Conservation (phyloP, 2,797 vertebrate species). For the Micropoecilia bifurca region DNA sequence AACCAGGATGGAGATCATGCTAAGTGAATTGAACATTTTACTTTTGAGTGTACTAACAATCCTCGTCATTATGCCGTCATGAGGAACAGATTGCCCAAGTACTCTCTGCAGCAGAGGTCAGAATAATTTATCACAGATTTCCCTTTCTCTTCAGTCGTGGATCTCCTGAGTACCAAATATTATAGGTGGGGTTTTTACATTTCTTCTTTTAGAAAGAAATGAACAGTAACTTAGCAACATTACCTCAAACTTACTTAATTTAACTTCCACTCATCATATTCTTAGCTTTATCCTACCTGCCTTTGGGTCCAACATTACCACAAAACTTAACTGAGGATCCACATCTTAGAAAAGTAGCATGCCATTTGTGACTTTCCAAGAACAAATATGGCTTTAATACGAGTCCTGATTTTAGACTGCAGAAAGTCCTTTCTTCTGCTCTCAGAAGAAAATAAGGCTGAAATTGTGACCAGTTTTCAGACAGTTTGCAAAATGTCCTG, state of each 20-base stretch:
- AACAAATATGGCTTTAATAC: constrained; percentile 6
- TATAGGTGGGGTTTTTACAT: neutral
- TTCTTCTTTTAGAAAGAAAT: neutral
- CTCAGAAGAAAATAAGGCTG: constrained; percentile 33
- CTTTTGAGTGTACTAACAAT: neutral
- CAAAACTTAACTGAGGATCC: neutral
- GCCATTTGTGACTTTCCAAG: constrained; percentile 28
- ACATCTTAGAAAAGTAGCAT: neutral
- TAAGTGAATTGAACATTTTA: constrained; percentile 1
- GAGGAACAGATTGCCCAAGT: constrained; percentile 2
- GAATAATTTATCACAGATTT: neutral
- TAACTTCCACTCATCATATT: neutral
- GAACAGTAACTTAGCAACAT: neutral
- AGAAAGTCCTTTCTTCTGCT: constrained; percentile 39
- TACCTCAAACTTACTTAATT: neutral
- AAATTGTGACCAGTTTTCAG: constrained; percentile 24
- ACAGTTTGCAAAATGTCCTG: neutral
- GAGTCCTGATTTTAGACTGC: constrained; percentile 11
- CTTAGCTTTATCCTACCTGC: neutral
- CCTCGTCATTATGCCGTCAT: neutral
- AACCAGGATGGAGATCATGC: neutral
- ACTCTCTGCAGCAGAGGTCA: neutral
- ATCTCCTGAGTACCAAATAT: neutral
- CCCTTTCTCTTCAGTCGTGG: neutral
- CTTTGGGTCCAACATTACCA: neutral